These are phyloP conservation scores for Platygyra sinensis DNA, from an alignment of 64 coral and sea anemone genomes.

Conservation along the genomic window DNA sequence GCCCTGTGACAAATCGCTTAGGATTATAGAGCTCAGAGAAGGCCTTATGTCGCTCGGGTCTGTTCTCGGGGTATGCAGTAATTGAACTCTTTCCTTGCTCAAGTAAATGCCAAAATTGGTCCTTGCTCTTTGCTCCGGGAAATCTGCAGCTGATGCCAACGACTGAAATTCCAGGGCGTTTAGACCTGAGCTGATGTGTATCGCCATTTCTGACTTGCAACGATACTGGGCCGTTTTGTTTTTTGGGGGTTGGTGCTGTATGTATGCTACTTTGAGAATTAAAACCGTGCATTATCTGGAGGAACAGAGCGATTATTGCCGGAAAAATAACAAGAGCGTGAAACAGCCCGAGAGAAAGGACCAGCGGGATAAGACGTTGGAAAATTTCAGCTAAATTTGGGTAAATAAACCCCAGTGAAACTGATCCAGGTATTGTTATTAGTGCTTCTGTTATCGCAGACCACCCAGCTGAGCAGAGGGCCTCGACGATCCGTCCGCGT, in stretches of 20 bases:
- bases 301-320: not conserved
- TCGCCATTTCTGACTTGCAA: not conserved
- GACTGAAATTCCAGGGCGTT: not conserved
- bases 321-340: constrained; percentile 34
- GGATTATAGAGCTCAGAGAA: constrained; percentile 51
- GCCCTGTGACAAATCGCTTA: constrained; percentile 57
- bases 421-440: not conserved
- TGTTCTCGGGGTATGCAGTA: constrained; percentile 47
- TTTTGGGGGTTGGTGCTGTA: not conserved
- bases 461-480: not conserved
- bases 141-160: constrained; percentile 59
- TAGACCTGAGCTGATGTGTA: constrained; percentile 1
- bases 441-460: not conserved
- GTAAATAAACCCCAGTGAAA: constrained; percentile 42
- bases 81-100: constrained; percentile 54
- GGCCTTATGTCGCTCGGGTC: constrained; percentile 1
- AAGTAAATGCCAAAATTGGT: constrained; percentile 76
- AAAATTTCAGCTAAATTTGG: constrained; percentile 8
- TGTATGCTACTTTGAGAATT: not conserved
- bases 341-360: not conserved
- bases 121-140: constrained; percentile 57
- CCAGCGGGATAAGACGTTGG: not conserved
- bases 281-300: not conserved
- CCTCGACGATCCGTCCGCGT: not conserved
- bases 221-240: not conserved